A percentile compares a stretch with the other conserved stretches of the same genome.
Conservation (phyloP, 2,113 vertebrate species). For the Vulpes ferrilata region DNA sequence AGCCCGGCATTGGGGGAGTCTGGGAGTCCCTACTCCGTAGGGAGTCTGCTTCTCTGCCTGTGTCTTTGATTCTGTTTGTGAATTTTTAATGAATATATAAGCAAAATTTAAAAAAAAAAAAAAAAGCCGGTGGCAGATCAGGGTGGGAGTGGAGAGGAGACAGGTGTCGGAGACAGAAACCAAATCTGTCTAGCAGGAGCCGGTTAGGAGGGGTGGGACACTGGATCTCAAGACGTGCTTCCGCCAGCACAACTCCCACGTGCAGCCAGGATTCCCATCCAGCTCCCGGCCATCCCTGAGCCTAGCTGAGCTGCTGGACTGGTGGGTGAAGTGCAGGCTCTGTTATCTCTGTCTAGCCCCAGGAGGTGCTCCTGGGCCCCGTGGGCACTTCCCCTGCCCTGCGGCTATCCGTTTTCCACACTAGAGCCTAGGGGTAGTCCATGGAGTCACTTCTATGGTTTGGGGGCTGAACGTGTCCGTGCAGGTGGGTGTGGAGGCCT, state of each 20-base stretch:
- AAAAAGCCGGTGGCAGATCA: too few species aligned
- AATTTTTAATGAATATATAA: too few species aligned
- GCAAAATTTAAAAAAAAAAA: too few species aligned
- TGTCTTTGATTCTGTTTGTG: too few species aligned
- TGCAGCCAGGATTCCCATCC: neutral
- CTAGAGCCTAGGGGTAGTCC: too few species aligned
- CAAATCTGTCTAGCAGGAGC: fast-evolving
- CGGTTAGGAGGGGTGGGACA: fast-evolving
- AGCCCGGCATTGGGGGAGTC: too few species aligned
- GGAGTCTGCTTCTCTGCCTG: too few species aligned
- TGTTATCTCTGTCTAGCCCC: neutral
- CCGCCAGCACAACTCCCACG: neutral
- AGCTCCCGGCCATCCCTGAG: fast-evolving
- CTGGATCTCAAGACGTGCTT: neutral
- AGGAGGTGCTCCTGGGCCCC: neutral
- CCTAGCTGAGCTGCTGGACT: fast-evolving
- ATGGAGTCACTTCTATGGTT: too few species aligned
- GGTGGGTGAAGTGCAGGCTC: too few species aligned
- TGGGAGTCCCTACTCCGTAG: too few species aligned
- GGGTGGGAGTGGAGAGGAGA: too few species aligned
- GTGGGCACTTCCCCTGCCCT: neutral
- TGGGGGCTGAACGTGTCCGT: fast-evolving
- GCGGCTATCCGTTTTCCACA: fast-evolving
- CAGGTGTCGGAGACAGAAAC: neutral
- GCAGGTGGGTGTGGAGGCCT: fast-evolving